Percentiles rank a stretch among this genome's conserved stretches.
Evolutionary conservation across 2,113 vertebrate genomes (phyloP).

Genomic region (Lampris megalopsis): DNA sequence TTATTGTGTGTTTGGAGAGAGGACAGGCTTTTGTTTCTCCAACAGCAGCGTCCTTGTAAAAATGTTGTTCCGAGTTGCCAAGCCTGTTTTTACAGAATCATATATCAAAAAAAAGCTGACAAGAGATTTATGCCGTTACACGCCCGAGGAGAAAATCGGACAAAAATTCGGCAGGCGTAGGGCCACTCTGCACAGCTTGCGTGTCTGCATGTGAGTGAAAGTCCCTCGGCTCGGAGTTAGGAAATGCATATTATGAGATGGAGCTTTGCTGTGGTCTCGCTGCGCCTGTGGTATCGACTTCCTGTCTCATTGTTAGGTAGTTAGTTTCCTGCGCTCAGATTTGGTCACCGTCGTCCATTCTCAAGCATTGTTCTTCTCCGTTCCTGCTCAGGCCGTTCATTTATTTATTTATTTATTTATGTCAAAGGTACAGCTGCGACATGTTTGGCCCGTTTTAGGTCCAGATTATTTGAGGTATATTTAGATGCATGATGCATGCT

Average conservation of each 20-base stretch:
- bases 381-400: neutral
- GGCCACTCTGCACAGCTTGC: neutral
- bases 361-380: constrained; percentile 7
- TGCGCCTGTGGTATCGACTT: neutral
- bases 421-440: too few relatives aligned
- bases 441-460: too few relatives aligned
- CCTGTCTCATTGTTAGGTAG: constrained; percentile 14
- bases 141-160: too few relatives aligned
- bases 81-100: too few relatives aligned
- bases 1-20: too few relatives aligned
- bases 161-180: neutral
- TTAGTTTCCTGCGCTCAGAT: constrained; percentile 9
- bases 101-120: too few relatives aligned
- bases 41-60: too few relatives aligned
- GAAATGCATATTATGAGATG: neutral
- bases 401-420: too few relatives aligned
- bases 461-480: too few relatives aligned
- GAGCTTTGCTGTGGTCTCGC: neutral
- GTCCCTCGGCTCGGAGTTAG: neutral
- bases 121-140: too few relatives aligned
- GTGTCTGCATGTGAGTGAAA: neutral
- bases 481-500: neutral
- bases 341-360: neutral
- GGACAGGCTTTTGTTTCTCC: too few relatives aligned
- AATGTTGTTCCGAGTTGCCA: too few relatives aligned